phyloP scores from a whole-genome alignment of 2,113 vertebrate species.

The Peromyscus californicus region DNA sequence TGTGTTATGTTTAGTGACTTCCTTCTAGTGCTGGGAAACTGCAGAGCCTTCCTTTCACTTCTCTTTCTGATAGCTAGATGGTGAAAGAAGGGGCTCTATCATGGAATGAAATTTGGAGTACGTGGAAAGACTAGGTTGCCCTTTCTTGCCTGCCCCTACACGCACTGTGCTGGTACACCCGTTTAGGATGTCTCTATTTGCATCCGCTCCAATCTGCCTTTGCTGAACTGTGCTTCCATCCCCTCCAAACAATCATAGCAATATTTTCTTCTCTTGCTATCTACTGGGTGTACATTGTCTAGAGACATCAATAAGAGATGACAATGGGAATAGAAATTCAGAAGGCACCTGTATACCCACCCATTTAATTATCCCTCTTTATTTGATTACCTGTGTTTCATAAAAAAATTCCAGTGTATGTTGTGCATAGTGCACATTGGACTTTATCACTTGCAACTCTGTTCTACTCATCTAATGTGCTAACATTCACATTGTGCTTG shows the following conservation, averaged over 20 bases:
- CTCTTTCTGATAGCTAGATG: background rate
- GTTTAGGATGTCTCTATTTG: background rate
- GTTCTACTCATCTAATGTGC: conserved; percentile 27
- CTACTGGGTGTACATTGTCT: background rate
- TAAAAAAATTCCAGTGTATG: background rate
- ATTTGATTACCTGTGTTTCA: background rate
- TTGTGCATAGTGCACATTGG: background rate
- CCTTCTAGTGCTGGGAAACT: background rate
- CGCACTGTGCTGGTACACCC: background rate
- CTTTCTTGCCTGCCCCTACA: background rate
- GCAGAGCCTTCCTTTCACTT: background rate
- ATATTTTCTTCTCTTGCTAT: background rate
- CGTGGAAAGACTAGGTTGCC: background rate
- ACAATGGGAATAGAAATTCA: conserved; percentile 11
- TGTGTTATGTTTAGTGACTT: conserved; percentile 3
- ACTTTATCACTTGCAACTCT: background rate
- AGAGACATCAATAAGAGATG: background rate
- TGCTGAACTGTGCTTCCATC: background rate
- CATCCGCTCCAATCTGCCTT: background rate
- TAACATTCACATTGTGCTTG: background rate
- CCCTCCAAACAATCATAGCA: background rate
- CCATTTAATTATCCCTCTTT: background rate
- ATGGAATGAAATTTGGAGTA: background rate
- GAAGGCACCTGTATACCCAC: background rate
- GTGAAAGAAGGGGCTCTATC: background rate